Percentiles rank a stretch among this genome's conserved stretches.
phyloP scores from a whole-genome alignment of 2,113 vertebrate species.

The Tragelaphus buxtoni region DNA sequence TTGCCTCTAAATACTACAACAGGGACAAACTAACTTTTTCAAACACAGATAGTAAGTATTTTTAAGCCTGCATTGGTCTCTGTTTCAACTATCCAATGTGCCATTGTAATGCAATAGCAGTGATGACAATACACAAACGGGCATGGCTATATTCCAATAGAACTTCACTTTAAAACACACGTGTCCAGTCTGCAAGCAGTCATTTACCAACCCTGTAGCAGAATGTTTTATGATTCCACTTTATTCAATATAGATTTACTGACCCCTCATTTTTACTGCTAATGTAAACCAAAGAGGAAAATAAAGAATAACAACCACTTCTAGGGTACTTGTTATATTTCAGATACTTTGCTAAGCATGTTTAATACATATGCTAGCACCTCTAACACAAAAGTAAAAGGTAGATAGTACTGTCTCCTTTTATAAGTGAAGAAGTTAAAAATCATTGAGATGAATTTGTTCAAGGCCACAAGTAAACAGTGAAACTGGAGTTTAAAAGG shows the following conservation, averaged over 20 bases:
- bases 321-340: not conserved
- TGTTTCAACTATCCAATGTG: not conserved
- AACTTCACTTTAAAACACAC: slow-evolving; percentile 7
- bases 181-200: not conserved
- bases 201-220: not conserved
- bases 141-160: not conserved
- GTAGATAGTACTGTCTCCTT: not conserved
- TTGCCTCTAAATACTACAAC: not conserved
- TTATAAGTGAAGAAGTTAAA: not conserved
- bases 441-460: not conserved
- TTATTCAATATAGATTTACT: not conserved
- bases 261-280: not conserved
- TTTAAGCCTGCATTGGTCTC: not conserved
- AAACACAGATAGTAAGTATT: not conserved
- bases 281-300: not conserved
- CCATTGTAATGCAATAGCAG: not conserved
- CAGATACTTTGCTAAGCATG: not conserved
- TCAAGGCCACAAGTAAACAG: not conserved
- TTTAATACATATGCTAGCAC: not conserved
- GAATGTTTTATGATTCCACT: not conserved
- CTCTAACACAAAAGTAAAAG: not conserved
- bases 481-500: not conserved
- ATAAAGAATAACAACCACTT: not conserved
- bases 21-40: not conserved
- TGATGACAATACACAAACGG: not conserved